These are phyloP conservation scores for Morpho deidamia DNA, from an alignment of 2,888 invertebrate genomes.

Conservation along the genomic window DNA sequence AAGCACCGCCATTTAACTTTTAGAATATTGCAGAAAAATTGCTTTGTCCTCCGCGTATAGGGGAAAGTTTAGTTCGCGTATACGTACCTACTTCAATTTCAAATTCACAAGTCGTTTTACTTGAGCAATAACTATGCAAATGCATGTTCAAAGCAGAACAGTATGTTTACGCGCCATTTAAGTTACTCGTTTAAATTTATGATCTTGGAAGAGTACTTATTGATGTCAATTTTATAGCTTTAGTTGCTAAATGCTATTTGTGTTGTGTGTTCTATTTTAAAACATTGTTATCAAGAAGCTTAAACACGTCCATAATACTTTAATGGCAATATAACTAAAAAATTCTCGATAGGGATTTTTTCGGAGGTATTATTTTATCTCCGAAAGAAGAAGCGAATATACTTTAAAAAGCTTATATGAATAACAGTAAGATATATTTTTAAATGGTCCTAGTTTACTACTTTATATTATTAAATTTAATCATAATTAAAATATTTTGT, in stretches of 20 bases:
- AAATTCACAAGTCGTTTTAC: slow-evolving; percentile 23
- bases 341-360: no score
- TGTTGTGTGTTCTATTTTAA: no score
- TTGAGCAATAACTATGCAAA: slow-evolving; percentile 25
- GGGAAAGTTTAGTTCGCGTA: slow-evolving; percentile 30
- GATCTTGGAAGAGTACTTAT: not conserved
- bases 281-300: no score
- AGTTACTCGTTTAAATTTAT: not conserved
- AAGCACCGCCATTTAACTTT: slow-evolving; percentile 25
- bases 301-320: no score
- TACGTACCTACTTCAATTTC: slow-evolving; percentile 22
- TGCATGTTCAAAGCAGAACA: slow-evolving; percentile 10
- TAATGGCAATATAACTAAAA: no score
- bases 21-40: slow-evolving; percentile 34
- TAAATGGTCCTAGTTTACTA: no score
- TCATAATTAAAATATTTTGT: no score
- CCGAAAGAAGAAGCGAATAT: no score
- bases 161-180: slow-evolving; percentile 7
- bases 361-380: no score
- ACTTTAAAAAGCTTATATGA: no score
- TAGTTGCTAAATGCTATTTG: not conserved
- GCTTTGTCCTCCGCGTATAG: slow-evolving; percentile 31
- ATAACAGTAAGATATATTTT: no score
- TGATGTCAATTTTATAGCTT: slow-evolving; percentile 4
- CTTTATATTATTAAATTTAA: no score